A percentile compares a stretch with the other conserved stretches of the same genome.
phyloP scores from a whole-genome alignment of 2,113 vertebrate species.

The Psilopsiagon aymara region DNA sequence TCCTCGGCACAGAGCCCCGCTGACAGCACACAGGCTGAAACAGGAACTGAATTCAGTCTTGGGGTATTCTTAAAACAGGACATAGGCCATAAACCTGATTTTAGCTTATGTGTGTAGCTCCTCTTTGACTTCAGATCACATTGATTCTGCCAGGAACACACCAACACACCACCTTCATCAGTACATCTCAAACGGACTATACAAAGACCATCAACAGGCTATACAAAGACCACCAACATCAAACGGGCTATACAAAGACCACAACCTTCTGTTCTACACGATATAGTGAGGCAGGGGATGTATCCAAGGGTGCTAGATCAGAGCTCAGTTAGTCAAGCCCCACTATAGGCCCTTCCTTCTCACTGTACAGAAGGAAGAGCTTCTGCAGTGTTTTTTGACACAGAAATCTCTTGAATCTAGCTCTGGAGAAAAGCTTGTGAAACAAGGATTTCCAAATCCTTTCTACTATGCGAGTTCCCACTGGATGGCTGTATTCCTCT shows the following conservation, averaged over 20 bases:
- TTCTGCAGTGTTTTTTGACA: neutral
- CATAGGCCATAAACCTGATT: neutral
- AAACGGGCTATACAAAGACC: neutral
- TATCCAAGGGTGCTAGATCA: neutral
- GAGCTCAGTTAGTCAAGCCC: neutral
- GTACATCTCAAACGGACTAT: neutral
- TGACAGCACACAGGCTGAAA: accelerated
- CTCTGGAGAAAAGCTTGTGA: neutral
- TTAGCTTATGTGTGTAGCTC: neutral
- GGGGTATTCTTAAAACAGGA: neutral
- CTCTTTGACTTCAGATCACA: neutral
- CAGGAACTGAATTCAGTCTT: accelerated
- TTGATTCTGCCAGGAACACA: neutral
- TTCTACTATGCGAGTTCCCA: neutral
- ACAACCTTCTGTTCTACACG: neutral
- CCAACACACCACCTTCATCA: neutral
- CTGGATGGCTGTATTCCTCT: neutral
- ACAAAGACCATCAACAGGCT: neutral
- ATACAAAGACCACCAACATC: neutral
- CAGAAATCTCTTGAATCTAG: neutral
- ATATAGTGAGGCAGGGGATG: neutral
- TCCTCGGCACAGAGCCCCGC: neutral
- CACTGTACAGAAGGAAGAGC: neutral
- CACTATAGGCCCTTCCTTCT: neutral
- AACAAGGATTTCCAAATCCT: neutral